Conservation (phyloP, 2,797 vertebrate species). For the Cephalopachus bancanus region DNA sequence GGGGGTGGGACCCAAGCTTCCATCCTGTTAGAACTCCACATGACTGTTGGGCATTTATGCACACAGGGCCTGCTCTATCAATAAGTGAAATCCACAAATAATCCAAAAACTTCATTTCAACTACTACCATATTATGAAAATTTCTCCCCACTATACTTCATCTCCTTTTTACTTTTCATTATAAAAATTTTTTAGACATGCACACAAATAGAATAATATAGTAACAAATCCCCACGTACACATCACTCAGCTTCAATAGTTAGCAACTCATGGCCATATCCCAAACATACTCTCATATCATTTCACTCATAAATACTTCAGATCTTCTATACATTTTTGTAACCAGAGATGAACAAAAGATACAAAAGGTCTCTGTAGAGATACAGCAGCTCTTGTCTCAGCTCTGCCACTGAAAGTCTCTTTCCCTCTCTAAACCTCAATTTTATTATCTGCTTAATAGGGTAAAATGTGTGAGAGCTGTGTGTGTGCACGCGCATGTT, state of each 20-base stretch:
- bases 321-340: neutral
- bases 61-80: neutral
- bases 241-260: neutral
- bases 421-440: conserved; percentile 1
- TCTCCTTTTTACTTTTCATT: neutral
- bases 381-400: neutral
- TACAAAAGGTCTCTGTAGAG: neutral
- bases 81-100: conserved; percentile 5
- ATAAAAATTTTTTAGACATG: conserved; percentile 29
- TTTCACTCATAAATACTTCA: conserved; percentile 16
- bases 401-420: neutral
- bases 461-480: neutral
- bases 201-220: neutral
- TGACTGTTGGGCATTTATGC: neutral
- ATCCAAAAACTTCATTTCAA: neutral
- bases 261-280: neutral
- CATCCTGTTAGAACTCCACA: neutral
- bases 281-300: neutral
- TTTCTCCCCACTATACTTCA: neutral
- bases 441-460: neutral
- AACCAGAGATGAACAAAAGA: conserved; percentile 2
- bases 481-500: neutral
- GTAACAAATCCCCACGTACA: neutral
- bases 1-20: neutral
- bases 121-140: neutral